phyloP scores from a whole-genome alignment of 1,140 invertebrate genomes.

The Eumaeus atala region DNA sequence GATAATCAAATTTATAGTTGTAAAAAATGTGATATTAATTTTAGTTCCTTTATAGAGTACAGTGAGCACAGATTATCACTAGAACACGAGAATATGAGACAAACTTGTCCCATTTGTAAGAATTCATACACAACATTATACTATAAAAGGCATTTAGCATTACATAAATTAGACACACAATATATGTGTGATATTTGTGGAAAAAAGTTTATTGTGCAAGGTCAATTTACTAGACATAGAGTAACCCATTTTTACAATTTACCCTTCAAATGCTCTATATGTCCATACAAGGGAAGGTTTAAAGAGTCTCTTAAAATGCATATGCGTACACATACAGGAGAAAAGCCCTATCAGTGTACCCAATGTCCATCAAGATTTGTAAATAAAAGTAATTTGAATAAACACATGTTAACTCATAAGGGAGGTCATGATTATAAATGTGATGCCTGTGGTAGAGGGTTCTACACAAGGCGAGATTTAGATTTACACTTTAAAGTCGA shows the following conservation, averaged over 20 bases:
- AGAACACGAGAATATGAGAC: conserved; percentile 52
- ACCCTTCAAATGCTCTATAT: conserved; percentile 54
- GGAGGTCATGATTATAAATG: conserved; percentile 51
- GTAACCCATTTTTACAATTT: conserved; percentile 52
- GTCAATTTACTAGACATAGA: conserved; percentile 48
- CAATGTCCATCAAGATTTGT: conserved; percentile 67
- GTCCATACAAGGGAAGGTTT: conserved; percentile 59
- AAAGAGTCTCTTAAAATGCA: conserved; percentile 64
- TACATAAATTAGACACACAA: conserved; percentile 25
- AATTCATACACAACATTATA: conserved; percentile 38
- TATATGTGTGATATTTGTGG: conserved; percentile 65
- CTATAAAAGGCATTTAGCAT: conserved; percentile 37
- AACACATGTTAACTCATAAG: conserved; percentile 58
- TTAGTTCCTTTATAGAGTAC: conserved; percentile 1
- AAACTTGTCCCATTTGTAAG: conserved; percentile 46
- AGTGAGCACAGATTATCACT: conserved; percentile 22
- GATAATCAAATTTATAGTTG: conserved; percentile 19
- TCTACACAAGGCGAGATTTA: conserved; percentile 47
- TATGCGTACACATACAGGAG: conserved; percentile 71
- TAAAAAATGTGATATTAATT: conserved; percentile 19
- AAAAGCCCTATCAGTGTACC: conserved; percentile 69
- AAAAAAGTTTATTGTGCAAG: conserved; percentile 48
- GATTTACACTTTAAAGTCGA: conserved; percentile 64
- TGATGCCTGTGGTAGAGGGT: conserved; percentile 47
- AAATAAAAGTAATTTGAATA: conserved; percentile 72